Percentiles rank a stretch among this genome's conserved stretches.
These are phyloP conservation scores for Chauna torquata DNA, from an alignment of 2,113 vertebrate species.

Conservation along the genomic window DNA sequence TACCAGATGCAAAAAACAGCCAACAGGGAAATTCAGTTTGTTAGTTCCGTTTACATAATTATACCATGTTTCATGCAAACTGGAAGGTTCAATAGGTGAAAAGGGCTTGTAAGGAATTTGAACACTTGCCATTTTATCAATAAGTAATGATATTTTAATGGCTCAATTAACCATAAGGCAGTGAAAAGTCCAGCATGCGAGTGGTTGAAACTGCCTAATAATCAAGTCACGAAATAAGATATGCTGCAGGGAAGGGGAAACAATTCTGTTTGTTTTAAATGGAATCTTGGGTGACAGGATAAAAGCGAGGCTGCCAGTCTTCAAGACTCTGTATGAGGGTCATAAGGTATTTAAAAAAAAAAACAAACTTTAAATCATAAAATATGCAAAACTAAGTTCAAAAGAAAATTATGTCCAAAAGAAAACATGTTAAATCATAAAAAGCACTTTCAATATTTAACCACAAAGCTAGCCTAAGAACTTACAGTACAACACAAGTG, in stretches of 20 bases:
- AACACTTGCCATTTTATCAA: slow-evolving; percentile 37
- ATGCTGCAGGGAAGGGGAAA: slow-evolving; percentile 24
- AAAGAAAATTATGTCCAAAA: not conserved
- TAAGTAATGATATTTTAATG: slow-evolving; percentile 60
- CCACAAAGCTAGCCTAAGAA: not conserved
- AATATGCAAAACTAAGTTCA: not conserved
- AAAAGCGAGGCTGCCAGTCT: not conserved
- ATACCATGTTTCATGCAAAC: not conserved
- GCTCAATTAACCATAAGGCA: slow-evolving; percentile 47
- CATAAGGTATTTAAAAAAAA: not conserved
- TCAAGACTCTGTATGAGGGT: not conserved
- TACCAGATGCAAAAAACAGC: not conserved
- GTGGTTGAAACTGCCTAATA: not conserved
- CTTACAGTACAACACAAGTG: not conserved
- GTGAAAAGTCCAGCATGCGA: slow-evolving; percentile 8
- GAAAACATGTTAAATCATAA: not conserved
- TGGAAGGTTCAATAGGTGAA: slow-evolving; percentile 35
- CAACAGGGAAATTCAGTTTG: not conserved
- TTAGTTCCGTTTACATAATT: not conserved
- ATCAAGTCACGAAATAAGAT: slow-evolving; percentile 38
- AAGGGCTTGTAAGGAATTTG: slow-evolving; percentile 28
- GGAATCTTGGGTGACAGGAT: not conserved
- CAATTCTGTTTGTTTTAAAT: not conserved
- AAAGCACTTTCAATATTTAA: not conserved
- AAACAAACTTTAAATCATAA: not conserved